Evolutionary conservation across 2,888 invertebrate species (phyloP).

Genomic region (Alloplasta piceator): DNA sequence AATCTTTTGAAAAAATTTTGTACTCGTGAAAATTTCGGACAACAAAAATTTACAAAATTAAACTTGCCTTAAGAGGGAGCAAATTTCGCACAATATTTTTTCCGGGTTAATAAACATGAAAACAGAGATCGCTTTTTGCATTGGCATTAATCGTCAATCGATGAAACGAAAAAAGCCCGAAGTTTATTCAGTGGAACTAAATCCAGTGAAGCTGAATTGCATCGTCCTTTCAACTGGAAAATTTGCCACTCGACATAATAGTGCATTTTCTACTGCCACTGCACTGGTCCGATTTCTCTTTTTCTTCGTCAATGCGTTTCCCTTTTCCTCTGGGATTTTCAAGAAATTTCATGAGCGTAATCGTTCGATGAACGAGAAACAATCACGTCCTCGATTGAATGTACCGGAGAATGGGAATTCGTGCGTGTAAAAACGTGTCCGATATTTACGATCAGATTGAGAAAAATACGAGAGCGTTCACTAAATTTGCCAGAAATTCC

Average conservation of each 20-base stretch:
- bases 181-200: conserved; percentile 29
- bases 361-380: conserved; percentile 26
- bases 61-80: no score
- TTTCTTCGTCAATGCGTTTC: background rate
- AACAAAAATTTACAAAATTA: background rate
- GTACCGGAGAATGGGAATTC: conserved; percentile 42
- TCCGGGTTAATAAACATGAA: no score
- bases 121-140: no score
- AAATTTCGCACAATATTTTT: no score
- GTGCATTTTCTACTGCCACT: background rate
- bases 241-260: conserved; percentile 31
- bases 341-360: conserved; percentile 26
- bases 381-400: conserved; percentile 44
- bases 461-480: conserved; percentile 18
- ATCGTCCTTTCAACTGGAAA: conserved; percentile 35
- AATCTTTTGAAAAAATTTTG: background rate
- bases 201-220: conserved; percentile 22
- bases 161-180: conserved; percentile 29
- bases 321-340: conserved; percentile 16
- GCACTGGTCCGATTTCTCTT: conserved; percentile 4
- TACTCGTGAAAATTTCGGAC: conserved; percentile 4
- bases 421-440: conserved; percentile 36
- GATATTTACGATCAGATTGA: background rate
- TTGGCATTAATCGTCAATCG: conserved; percentile 4
- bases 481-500: conserved; percentile 8